Percentiles rank a stretch among this genome's conserved stretches.
phyloP scores from a whole-genome alignment of 2,797 vertebrate genomes.

The Florisuga fusca region DNA sequence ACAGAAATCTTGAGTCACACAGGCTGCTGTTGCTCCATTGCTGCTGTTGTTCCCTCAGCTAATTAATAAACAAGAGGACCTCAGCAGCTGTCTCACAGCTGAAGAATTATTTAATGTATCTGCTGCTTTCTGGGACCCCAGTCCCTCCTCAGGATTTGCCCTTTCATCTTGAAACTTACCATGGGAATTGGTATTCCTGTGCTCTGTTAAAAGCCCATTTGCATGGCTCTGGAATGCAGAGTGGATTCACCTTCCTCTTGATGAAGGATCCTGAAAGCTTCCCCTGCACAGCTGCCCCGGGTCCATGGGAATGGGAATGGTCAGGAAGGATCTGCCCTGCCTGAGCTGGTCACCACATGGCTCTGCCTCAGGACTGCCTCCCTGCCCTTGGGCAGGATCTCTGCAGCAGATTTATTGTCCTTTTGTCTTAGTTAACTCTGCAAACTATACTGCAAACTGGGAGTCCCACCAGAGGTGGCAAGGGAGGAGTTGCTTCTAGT shows the following conservation, averaged over 20 bases:
- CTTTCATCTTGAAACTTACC: background rate
- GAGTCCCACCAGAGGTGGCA: background rate
- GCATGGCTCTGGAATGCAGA: background rate
- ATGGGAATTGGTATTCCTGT: background rate
- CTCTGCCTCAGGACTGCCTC: background rate
- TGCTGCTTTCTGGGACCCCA: background rate
- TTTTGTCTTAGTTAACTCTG: fast-evolving
- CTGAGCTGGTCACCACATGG: background rate
- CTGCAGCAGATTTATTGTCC: background rate
- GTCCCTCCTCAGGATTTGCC: background rate
- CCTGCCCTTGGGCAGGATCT: background rate
- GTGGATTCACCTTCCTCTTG: background rate
- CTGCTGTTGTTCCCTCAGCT: background rate
- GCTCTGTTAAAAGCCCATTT: background rate
- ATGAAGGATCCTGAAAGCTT: background rate
- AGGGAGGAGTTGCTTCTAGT: background rate
- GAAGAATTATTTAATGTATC: background rate
- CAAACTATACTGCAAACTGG: background rate
- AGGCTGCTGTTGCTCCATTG: background rate
- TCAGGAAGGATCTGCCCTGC: background rate
- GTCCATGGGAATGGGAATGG: fast-evolving
- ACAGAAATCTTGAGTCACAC: fast-evolving
- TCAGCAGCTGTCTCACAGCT: background rate
- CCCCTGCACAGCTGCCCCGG: fast-evolving
- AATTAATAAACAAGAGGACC: fast-evolving